These are phyloP conservation scores for Ephestia elutella DNA, from an alignment of 1,140 invertebrate species.

Conservation along the genomic window DNA sequence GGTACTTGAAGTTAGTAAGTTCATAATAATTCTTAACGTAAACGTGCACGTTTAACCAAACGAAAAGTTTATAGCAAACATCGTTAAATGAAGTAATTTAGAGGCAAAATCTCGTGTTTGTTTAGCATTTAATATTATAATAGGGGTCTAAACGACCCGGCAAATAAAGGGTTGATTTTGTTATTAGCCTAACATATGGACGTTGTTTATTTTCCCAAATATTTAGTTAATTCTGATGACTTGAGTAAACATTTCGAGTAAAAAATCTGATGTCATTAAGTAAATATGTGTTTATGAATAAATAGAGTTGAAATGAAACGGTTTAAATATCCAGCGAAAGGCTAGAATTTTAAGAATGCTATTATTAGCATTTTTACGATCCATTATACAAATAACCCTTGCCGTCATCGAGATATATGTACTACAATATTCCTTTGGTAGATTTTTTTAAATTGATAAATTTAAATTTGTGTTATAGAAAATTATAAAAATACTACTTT, in stretches of 20 bases:
- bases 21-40: no score
- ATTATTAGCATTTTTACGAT: no score
- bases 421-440: no score
- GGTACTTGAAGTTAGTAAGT: no score
- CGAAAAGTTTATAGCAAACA: constrained; percentile 27
- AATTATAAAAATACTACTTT: no score
- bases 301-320: no score
- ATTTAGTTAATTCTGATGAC: constrained; percentile 17
- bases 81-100: constrained; percentile 54
- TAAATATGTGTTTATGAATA: background rate
- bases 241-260: constrained; percentile 9
- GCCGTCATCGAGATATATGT: no score
- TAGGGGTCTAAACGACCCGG: constrained; percentile 51
- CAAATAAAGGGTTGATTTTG: constrained; percentile 65
- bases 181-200: constrained; percentile 57
- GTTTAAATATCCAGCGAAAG: no score
- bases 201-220: constrained; percentile 29
- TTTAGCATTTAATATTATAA: constrained; percentile 71
- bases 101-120: constrained; percentile 56
- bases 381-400: no score
- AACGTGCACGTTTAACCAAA: constrained; percentile 22
- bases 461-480: no score
- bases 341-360: no score
- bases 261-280: constrained; percentile 2
- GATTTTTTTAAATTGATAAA: no score